phyloP scores from a whole-genome alignment of 2,113 vertebrate genomes.

The Bothrops jararaca region DNA sequence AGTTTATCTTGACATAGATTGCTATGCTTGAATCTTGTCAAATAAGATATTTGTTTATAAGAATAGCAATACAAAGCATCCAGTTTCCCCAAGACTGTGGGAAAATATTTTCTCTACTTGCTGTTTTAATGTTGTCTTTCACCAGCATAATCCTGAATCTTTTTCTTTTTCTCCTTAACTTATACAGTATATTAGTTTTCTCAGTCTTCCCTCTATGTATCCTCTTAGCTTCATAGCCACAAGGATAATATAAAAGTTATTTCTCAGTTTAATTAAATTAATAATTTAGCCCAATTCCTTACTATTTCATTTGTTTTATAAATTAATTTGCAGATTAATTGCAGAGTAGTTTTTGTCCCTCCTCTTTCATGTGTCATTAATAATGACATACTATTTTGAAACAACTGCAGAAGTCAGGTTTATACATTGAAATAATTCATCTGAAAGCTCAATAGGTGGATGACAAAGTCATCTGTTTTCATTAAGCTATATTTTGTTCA shows the following conservation, averaged over 20 bases:
- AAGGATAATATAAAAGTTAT: neutral
- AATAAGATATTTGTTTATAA: neutral
- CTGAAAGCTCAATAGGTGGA: neutral
- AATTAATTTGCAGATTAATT: neutral
- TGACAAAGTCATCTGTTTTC: neutral
- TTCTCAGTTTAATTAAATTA: neutral
- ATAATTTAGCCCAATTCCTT: neutral
- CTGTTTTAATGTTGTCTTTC: neutral
- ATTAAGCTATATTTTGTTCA: neutral
- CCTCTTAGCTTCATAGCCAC: neutral
- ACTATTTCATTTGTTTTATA: neutral
- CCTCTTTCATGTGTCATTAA: neutral
- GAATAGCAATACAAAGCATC: neutral
- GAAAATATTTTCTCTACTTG: neutral
- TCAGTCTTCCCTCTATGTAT: neutral
- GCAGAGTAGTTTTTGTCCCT: neutral
- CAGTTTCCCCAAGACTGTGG: neutral
- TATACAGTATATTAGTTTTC: neutral
- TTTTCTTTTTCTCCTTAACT: neutral
- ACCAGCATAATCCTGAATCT: neutral
- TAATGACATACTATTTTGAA: neutral
- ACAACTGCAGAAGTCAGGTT: neutral
- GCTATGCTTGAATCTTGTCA: neutral
- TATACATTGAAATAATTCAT: neutral
- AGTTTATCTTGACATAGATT: neutral